Conservation (phyloP, 2,113 vertebrate species). For the Gnathonemus echidnorhynchus region DNA sequence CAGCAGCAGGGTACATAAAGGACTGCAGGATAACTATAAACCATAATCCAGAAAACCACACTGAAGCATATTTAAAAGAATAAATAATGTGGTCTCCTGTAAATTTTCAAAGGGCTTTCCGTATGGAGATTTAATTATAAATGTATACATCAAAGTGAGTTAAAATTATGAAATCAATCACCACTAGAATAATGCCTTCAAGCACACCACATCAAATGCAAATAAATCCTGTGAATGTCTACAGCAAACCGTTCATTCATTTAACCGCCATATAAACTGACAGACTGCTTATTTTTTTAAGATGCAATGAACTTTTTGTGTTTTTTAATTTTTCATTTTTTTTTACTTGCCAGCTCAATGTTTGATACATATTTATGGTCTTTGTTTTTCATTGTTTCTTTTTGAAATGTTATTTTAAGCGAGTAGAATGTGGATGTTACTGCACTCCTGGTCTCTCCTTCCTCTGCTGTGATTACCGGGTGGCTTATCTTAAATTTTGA, state of each 20-base stretch:
- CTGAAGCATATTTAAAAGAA: not conserved
- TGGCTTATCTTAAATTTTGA: not conserved
- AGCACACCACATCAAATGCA: constrained; percentile 34
- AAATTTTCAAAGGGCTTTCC: constrained; percentile 17
- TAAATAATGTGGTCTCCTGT: not conserved
- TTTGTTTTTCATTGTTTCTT: not conserved
- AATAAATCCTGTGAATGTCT: constrained; percentile 22
- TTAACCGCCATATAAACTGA: not conserved
- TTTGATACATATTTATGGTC: not conserved
- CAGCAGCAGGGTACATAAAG: not conserved
- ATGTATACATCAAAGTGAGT: constrained; percentile 46
- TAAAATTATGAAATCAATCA: constrained; percentile 41
- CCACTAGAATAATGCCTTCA: constrained; percentile 27
- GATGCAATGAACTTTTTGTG: not conserved
- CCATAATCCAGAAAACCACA: not conserved
- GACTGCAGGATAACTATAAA: not conserved
- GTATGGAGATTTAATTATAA: constrained; percentile 34
- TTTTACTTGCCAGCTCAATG: not conserved
- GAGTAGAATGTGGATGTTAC: not conserved
- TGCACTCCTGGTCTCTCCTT: not conserved
- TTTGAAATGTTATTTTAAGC: not conserved
- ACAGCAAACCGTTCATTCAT: constrained; percentile 15
- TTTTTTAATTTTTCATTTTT: not conserved
- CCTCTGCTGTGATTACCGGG: not conserved
- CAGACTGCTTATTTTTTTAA: not conserved